Evolutionary conservation across 2,113 vertebrate species (phyloP), one percentile per base, ranked within the genome.

Genomic region (Thunnus maccoyii): DNA sequence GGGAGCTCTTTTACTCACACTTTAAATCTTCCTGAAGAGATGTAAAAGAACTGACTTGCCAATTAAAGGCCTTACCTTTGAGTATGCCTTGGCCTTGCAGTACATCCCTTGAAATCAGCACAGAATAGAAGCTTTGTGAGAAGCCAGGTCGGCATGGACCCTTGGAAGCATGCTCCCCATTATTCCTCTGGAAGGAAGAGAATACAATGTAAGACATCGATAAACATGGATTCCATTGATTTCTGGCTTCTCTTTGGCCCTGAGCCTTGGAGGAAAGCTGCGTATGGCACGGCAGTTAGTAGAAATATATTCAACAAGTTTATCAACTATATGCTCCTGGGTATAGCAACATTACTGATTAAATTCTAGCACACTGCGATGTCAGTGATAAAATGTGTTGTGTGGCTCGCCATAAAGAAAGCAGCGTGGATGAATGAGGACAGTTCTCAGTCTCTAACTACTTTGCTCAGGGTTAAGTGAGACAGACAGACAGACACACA

Each of bases 121-220:
- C 78, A 54, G 94, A 93, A 87, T 95, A 95, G 92, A 94, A 94
- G 88, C 92, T 95, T 86, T 95, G 94, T 50, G 94, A 93, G 91
- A 95, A 95, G 89, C 95, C 95, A 22, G 95, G 90, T 88, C 61
- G 91, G 80, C 95, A 95, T 70, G 92, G 93, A 71, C 72, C 87
- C 77, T 82, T 79, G 82, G 91, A 76, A 71, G 89, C 85, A 41
- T 79, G 89, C 65, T 91, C 93, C 70, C 92, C 95, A 85, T 94
- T 94, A 95, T 89, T 94, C 88, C 86, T 90, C 95, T 95, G 74
- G 27, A 92, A 87, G 62, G 65, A 82, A 84, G 64, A 87, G 63
- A 89, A 89, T 20, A 86, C 50, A 88, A 47, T 78, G 85, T 72
- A 48, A 88, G 73, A 73, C 83, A 85, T 87, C 44, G 55, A 89